Evolutionary conservation across 1,140 invertebrate species (phyloP).

Genomic region (Neodiprion virginianus): DNA sequence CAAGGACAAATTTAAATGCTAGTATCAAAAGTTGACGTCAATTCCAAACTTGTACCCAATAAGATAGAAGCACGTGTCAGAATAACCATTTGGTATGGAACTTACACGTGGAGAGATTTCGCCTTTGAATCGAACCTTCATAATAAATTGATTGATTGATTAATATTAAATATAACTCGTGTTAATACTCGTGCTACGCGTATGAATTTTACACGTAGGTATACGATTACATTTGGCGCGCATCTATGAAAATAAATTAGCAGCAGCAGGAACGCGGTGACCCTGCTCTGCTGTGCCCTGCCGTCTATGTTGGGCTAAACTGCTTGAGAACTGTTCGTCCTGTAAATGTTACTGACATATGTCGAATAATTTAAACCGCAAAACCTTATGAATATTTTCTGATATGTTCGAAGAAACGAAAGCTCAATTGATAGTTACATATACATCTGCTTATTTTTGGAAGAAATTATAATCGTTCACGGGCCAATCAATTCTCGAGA

Average conservation of each 20-base stretch:
- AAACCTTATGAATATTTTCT: slow-evolving; percentile 6
- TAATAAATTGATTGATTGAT: slow-evolving; percentile 3
- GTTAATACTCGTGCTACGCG: not conserved
- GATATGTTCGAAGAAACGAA: slow-evolving; percentile 1
- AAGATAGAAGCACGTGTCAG: not conserved
- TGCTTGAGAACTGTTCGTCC: not conserved
- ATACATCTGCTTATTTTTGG: not conserved
- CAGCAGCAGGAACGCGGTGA: slow-evolving; percentile 34
- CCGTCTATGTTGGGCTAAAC: slow-evolving; percentile 29
- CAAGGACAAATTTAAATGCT: not conserved
- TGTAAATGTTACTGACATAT: not conserved
- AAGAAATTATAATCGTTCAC: not conserved
- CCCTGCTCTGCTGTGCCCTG: slow-evolving; percentile 19
- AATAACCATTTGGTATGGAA: not conserved
- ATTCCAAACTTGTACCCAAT: slow-evolving; percentile 4
- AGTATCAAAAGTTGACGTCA: not conserved
- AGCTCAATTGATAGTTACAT: too few relatives aligned
- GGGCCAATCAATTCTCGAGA: not conserved
- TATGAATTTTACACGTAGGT: not conserved
- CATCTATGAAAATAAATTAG: slow-evolving; percentile 46
- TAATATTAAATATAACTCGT: not conserved
- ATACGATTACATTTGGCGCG: slow-evolving; percentile 14
- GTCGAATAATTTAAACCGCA: slow-evolving; percentile 30
- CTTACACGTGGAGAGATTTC: not conserved
- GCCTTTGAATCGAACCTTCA: not conserved